These are phyloP conservation scores for Cetoscarus ocellatus DNA, from an alignment of 2,797 vertebrate species.

Conservation along the genomic window DNA sequence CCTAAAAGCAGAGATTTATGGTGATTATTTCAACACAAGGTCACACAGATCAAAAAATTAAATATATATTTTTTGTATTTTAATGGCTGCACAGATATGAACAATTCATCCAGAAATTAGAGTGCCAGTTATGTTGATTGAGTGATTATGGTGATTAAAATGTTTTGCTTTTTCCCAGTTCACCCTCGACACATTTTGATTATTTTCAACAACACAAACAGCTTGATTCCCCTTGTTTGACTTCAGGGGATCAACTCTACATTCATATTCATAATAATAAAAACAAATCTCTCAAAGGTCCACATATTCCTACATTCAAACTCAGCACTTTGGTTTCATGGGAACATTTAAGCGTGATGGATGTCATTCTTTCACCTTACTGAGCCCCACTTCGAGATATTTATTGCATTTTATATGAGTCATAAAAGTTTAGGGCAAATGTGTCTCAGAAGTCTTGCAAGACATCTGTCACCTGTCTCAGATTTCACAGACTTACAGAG, in stretches of 20 bases:
- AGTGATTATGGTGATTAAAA: conserved; percentile 23
- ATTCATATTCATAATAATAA: conserved; percentile 23
- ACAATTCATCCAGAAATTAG: conserved; percentile 9
- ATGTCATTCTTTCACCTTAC: conserved; percentile 30
- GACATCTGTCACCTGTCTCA: conserved; percentile 12
- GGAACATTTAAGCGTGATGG: conserved; percentile 11
- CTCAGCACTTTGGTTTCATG: conserved; percentile 3
- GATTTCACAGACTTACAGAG: not conserved
- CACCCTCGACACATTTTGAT: conserved; percentile 27
- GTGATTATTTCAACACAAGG: conserved; percentile 38
- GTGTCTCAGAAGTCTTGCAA: conserved; percentile 2
- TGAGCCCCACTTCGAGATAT: conserved; percentile 40
- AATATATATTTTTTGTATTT: not conserved
- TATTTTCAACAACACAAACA: conserved; percentile 18
- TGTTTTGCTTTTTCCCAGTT: conserved; percentile 32
- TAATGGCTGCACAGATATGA: not conserved
- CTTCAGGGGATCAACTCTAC: conserved; percentile 23
- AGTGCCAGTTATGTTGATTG: conserved; percentile 14
- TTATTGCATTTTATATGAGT: conserved; percentile 25
- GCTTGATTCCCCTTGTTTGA: not conserved
- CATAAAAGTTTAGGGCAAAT: conserved; percentile 11
- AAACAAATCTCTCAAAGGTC: conserved; percentile 20
- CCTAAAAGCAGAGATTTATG: conserved; percentile 82
- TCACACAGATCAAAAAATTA: not conserved
- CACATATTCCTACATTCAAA: conserved; percentile 25